Evolutionary conservation across 2,888 invertebrate species (phyloP).

Genomic region (Agrochola macilenta): DNA sequence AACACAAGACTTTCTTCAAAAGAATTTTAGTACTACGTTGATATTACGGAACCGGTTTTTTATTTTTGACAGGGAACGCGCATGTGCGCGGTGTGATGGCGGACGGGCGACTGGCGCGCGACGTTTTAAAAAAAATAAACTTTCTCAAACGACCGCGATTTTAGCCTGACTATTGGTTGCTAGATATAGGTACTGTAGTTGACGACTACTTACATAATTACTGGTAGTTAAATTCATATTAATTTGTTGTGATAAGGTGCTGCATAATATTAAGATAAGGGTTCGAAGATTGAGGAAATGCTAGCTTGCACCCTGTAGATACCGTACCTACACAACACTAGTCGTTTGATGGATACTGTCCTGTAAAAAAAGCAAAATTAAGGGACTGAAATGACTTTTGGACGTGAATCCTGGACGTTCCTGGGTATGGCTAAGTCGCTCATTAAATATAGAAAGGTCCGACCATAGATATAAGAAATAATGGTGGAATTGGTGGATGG

Average conservation of each 20-base stretch:
- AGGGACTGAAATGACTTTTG: neutral
- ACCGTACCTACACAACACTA: neutral
- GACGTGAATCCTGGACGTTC: neutral
- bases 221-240: conserved; percentile 43
- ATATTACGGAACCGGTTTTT: conserved; percentile 63
- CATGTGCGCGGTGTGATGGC: conserved; percentile 63
- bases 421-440: neutral
- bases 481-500: no score
- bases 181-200: conserved; percentile 36
- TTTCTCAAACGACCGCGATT: conserved; percentile 77
- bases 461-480: no score
- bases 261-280: conserved; percentile 16
- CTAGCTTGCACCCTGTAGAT: neutral
- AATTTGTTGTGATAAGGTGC: conserved; percentile 36
- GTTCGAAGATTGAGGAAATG: neutral
- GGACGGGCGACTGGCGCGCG: conserved; percentile 70
- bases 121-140: conserved; percentile 70
- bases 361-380: neutral
- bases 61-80: conserved; percentile 40
- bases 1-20: conserved; percentile 67
- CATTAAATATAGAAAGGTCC: no score
- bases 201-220: conserved; percentile 40
- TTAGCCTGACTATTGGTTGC: conserved; percentile 64
- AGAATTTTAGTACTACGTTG: conserved; percentile 61
- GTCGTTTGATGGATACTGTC: neutral